Evolutionary conservation across 1,140 invertebrate genomes (phyloP).

Genomic region (Hycleus phaleratus): DNA sequence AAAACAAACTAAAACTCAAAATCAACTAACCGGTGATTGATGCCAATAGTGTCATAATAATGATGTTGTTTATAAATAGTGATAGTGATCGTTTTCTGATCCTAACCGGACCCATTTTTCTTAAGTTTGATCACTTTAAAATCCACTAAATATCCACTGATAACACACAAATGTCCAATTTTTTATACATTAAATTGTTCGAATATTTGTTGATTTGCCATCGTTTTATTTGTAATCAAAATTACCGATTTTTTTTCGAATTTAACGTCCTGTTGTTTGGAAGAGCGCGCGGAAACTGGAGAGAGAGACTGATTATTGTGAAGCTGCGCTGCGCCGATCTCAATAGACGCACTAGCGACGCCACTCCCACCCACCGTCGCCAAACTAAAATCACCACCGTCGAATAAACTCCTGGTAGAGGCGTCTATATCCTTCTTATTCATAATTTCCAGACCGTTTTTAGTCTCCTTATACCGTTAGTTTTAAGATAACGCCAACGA

Average conservation of each 20-base stretch:
- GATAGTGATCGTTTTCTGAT: neutral
- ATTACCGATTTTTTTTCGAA: neutral
- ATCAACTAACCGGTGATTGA: conserved; percentile 10
- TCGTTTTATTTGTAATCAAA: neutral
- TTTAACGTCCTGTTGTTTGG: conserved; percentile 21
- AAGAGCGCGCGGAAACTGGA: conserved; percentile 28
- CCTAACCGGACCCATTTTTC: neutral
- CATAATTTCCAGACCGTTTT: too few species aligned
- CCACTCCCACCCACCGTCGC: conserved; percentile 24
- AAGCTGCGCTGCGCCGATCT: conserved; percentile 24
- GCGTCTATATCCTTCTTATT: neutral
- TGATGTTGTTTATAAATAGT: too few species aligned
- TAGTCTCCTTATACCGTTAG: too few species aligned
- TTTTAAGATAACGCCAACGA: too few species aligned
- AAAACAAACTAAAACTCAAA: too few species aligned
- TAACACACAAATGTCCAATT: too few species aligned
- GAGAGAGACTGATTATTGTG: conserved; percentile 16
- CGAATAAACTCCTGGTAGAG: conserved; percentile 5
- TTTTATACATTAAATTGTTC: too few species aligned
- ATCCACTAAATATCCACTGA: too few species aligned
- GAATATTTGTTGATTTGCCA: too few species aligned
- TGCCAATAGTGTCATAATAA: neutral
- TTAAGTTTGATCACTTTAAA: neutral
- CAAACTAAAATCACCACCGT: conserved; percentile 18
- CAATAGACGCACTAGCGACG: conserved; percentile 23